Percentiles rank a stretch among this genome's conserved stretches.
These are phyloP conservation scores for Noctuana brunneofusca DNA, from an alignment of 2,888 invertebrate species.

Conservation along the genomic window DNA sequence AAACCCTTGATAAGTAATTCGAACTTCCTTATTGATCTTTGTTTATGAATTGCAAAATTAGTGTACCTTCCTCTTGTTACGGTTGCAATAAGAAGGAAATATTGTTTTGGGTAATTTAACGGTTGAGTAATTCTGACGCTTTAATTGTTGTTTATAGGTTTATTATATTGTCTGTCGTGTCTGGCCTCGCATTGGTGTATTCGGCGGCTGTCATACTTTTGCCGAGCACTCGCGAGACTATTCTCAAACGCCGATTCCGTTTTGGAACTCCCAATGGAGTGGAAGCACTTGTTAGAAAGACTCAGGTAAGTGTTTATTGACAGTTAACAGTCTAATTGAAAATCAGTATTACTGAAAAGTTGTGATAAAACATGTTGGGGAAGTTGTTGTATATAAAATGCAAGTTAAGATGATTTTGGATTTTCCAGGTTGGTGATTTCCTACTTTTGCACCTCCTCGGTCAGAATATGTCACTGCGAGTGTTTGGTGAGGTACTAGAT, in stretches of 20 bases:
- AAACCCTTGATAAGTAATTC: constrained; percentile 15
- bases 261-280: constrained; percentile 90
- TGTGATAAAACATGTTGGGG: no score
- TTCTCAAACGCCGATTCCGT: constrained; percentile 90
- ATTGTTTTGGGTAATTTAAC: not conserved
- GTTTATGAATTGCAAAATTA: constrained; percentile 17
- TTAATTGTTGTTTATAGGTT: constrained; percentile 83
- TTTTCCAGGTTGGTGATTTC: constrained; percentile 91
- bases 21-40: constrained; percentile 10
- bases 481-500: constrained; percentile 91
- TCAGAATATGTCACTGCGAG: constrained; percentile 92
- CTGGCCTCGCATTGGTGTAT: constrained; percentile 91
- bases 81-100: not conserved
- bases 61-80: not conserved
- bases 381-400: no score
- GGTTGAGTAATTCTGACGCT: not conserved
- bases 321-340: not conserved
- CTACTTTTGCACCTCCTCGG: constrained; percentile 91
- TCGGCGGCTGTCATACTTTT: constrained; percentile 90
- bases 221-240: constrained; percentile 91
- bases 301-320: constrained; percentile 83
- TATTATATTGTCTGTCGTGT: constrained; percentile 88
- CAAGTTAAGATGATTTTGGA: not conserved
- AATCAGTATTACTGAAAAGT: no score
- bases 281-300: constrained; percentile 88